Evolutionary conservation across 2,113 vertebrate species (phyloP), one percentile per base, ranked within the genome.

Genomic region (Lasiurus cinereus): DNA sequence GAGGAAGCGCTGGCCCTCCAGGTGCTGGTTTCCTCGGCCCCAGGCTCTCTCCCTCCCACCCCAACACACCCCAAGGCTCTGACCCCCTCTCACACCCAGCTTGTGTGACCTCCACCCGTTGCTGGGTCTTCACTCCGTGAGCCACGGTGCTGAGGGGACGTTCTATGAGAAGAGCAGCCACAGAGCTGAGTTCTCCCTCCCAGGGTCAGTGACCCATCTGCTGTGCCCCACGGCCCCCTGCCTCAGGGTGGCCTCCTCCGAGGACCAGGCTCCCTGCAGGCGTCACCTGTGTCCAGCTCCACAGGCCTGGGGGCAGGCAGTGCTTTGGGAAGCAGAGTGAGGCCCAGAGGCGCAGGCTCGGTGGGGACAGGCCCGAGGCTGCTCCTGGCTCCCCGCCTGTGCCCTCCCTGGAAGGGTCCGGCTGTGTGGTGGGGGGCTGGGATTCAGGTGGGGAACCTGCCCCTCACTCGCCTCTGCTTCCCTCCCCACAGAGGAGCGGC

Each of bases 401-500:
- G 1, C 54, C 10, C 67, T 66, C 43, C 27, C 10, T 1, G 8
- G 33, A 56, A 59, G 66, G 14, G 22, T 8, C 96, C 76, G 6
- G 18, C 77, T 39, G 29, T 39, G 9, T 19, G 69, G 69, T 29
- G 50, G 33, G 33, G 72, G 39, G 29, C 6, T 19, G 14, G 72
- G 29, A 3, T 76, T 29, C 11, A 2, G 46, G 29, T 6, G 13
- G 36, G 15, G 16, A 36, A 39, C 19, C 80, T 64, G 16, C 15
- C 66, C 59, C 3, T 31, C 0, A 19, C 46, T 86, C 74, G 87
- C n/a, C 70, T 80, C 64, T 64, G 48, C 66, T 19, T 31, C 50
- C 94, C 4, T 72, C 27, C 52, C 64, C 72, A 66, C 91, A 97
- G 99, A 98, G 89, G 99, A 99, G 94, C 98, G 97, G 90, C 97